Evolutionary conservation across 1,140 invertebrate genomes (phyloP).

Genomic region (Drosophila guanche): DNA sequence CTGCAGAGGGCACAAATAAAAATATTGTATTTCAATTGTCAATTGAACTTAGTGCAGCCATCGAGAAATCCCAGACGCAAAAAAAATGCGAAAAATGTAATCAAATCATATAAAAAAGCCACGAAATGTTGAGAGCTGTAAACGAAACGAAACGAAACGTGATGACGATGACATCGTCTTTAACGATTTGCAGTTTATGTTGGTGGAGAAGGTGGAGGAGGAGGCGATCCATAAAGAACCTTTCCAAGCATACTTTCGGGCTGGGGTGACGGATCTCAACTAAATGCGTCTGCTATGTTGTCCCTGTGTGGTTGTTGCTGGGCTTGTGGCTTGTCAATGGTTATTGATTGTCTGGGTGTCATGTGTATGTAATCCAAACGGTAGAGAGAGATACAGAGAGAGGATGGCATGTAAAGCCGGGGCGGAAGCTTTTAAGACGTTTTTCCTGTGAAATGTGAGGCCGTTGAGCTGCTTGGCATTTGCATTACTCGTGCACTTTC

Average conservation of each 20-base stretch:
- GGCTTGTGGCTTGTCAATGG: constrained; percentile 74
- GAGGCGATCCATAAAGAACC: constrained; percentile 23
- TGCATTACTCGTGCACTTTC: constrained; percentile 22
- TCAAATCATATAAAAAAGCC: constrained; percentile 73
- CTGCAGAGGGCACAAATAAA: constrained; percentile 34
- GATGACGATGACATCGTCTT: constrained; percentile 24
- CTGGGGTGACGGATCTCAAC: constrained; percentile 60
- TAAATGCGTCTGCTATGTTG: constrained; percentile 54
- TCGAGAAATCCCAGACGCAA: constrained; percentile 39
- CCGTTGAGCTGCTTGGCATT: constrained; percentile 40
- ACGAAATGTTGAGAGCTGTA: constrained; percentile 46
- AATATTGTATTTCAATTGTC: constrained; percentile 74
- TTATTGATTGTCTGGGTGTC: constrained; percentile 77
- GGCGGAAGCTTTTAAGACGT: constrained; percentile 72
- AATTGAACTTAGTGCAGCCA: constrained; percentile 66
- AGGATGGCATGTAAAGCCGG: constrained; percentile 39
- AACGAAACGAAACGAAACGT: constrained; percentile 35
- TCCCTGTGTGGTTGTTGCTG: constrained; percentile 28
- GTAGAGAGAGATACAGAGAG: too few species aligned
- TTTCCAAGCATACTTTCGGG: constrained; percentile 53
- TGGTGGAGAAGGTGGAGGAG: neutral
- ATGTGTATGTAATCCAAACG: constrained; percentile 42
- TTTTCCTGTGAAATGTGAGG: constrained; percentile 57
- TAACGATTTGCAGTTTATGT: constrained; percentile 58
- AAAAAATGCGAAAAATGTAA: constrained; percentile 63